Conservation (phyloP, 2,888 invertebrate genomes). For the Sphaeridia pumilis region DNA sequence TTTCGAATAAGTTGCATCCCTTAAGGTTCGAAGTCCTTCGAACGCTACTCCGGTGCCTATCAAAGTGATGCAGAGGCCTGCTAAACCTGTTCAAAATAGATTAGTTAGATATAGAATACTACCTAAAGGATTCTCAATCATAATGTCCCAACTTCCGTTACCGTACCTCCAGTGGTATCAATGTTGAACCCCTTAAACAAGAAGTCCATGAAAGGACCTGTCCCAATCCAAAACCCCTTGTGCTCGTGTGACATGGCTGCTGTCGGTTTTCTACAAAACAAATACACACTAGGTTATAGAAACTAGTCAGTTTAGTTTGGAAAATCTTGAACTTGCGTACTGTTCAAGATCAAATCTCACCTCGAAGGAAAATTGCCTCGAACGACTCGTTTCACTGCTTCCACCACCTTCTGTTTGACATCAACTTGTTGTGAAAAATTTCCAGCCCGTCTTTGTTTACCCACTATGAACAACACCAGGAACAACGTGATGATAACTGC, state of each 20-base stretch:
- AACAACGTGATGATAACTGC: too few species aligned
- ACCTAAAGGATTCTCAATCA: neutral
- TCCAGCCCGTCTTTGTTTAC: too few species aligned
- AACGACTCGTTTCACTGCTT: neutral
- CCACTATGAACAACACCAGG: too few species aligned
- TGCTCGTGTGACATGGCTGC: constrained; percentile 15
- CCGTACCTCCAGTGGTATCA: constrained; percentile 17
- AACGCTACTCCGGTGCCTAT: constrained; percentile 21
- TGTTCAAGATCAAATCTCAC: neutral
- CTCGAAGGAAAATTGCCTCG: neutral
- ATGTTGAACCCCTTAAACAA: constrained; percentile 23
- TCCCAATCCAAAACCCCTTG: constrained; percentile 31
- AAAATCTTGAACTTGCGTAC: too few species aligned
- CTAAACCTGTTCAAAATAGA: constrained; percentile 11
- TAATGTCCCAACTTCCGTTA: neutral
- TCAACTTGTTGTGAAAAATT: too few species aligned
- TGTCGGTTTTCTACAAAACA: too few species aligned
- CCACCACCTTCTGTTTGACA: neutral
- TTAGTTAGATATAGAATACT: neutral
- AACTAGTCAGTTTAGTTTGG: too few species aligned
- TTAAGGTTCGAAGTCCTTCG: constrained; percentile 26
- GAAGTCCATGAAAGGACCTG: constrained; percentile 20
- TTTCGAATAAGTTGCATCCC: constrained; percentile 16
- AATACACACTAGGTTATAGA: too few species aligned
- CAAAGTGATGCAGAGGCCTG: constrained; percentile 15